These are phyloP conservation scores for Lasiommata megera DNA, from an alignment of 2,888 invertebrate species.

Conservation along the genomic window DNA sequence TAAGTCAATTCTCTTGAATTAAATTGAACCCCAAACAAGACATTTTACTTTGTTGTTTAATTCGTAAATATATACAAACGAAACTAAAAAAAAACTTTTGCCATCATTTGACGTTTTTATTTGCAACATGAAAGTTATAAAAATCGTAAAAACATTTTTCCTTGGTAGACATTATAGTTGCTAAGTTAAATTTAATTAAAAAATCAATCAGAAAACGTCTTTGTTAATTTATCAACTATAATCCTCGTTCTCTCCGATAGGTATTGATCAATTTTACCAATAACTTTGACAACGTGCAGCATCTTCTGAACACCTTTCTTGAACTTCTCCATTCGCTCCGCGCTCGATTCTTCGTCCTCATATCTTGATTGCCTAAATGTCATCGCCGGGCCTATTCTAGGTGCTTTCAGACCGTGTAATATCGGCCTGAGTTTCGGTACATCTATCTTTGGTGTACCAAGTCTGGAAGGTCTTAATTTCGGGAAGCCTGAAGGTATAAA, in stretches of 20 bases:
- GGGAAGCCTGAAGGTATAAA: constrained; percentile 52
- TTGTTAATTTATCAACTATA: constrained; percentile 64
- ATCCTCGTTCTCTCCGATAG: constrained; percentile 67
- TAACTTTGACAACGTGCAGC: constrained; percentile 66
- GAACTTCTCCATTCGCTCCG: constrained; percentile 65
- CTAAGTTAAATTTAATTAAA: not conserved
- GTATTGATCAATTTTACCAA: constrained; percentile 68
- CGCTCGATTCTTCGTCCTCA: constrained; percentile 57
- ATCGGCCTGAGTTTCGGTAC: constrained; percentile 42
- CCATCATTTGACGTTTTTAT: too few relatives aligned
- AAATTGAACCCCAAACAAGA: too few relatives aligned
- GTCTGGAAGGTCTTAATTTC: constrained; percentile 48
- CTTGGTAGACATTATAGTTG: too few relatives aligned
- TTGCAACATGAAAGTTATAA: too few relatives aligned
- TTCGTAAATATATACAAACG: too few relatives aligned
- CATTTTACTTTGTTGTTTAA: too few relatives aligned
- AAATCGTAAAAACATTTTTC: too few relatives aligned
- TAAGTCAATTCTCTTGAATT: too few relatives aligned
- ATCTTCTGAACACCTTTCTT: constrained; percentile 71
- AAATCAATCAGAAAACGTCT: constrained; percentile 54
- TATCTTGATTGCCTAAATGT: constrained; percentile 43
- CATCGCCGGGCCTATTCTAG: constrained; percentile 53
- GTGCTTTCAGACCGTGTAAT: constrained; percentile 38
- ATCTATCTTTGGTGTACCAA: constrained; percentile 54
- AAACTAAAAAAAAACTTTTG: too few relatives aligned